Percentiles rank a stretch among this genome's conserved stretches.
These are phyloP conservation scores for Chelonia mydas DNA, from an alignment of 2,797 vertebrate genomes.

Conservation along the genomic window DNA sequence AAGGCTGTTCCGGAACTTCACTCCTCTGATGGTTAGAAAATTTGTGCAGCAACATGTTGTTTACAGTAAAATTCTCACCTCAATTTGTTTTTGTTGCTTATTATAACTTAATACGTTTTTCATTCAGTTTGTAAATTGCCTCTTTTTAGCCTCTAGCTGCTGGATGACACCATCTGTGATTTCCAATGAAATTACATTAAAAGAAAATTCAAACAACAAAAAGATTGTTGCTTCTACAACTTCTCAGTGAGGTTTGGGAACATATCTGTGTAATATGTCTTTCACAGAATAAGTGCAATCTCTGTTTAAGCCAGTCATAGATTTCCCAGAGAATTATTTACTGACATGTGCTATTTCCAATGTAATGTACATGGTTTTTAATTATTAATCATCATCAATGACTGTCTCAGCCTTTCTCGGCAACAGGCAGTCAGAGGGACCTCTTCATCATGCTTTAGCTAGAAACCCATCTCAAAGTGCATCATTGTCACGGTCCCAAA, in stretches of 20 bases:
- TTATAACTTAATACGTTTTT: conserved; percentile 76
- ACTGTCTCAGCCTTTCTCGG: conserved; percentile 33
- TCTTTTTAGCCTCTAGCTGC: conserved; percentile 80
- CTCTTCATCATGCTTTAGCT: neutral
- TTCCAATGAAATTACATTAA: conserved; percentile 83
- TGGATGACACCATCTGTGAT: conserved; percentile 83
- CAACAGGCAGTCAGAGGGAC: neutral
- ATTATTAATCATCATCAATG: conserved; percentile 64
- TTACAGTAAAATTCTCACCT: conserved; percentile 65
- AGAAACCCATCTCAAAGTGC: neutral
- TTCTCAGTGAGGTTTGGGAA: conserved; percentile 57
- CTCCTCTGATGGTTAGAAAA: no score
- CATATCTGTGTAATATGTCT: neutral
- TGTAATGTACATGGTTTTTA: conserved; percentile 8
- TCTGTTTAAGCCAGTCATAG: neutral
- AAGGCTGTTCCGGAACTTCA: no score
- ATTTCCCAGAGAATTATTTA: neutral
- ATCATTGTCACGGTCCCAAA: accelerated
- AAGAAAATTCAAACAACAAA: conserved; percentile 81
- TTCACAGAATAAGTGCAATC: neutral
- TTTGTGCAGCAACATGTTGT: neutral
- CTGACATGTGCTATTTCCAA: conserved; percentile 6
- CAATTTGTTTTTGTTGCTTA: conserved; percentile 68
- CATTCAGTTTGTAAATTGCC: conserved; percentile 74
- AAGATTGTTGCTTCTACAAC: conserved; percentile 76